A percentile compares a stretch with the other conserved stretches of the same genome.
These are phyloP conservation scores for Gulo gulo DNA, from an alignment of 2,113 vertebrate species.

Conservation along the genomic window DNA sequence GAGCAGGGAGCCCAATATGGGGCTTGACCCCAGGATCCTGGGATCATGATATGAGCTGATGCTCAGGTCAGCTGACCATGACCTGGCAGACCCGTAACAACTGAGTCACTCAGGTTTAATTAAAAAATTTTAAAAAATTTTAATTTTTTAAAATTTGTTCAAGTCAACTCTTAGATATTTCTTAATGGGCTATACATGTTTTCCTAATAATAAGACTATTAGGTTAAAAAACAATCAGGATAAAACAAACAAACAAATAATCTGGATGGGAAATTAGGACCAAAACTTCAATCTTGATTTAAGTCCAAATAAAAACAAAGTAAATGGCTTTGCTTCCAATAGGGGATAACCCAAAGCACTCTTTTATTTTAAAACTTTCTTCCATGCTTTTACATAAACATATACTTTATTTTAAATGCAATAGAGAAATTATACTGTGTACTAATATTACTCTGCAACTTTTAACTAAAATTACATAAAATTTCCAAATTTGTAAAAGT, in stretches of 20 bases:
- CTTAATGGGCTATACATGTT: not conserved
- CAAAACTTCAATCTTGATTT: conserved; percentile 3
- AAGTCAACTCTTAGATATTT: not conserved
- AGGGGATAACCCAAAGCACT: not conserved
- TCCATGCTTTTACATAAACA: not conserved
- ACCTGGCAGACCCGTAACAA: too few relatives aligned
- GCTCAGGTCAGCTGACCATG: too few relatives aligned
- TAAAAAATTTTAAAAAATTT: too few relatives aligned
- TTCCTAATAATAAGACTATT: not conserved
- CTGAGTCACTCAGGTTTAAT: too few relatives aligned
- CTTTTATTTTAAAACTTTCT: conserved; percentile 10
- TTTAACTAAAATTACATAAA: not conserved
- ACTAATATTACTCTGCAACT: not conserved
- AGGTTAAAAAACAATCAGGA: not conserved
- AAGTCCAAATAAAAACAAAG: conserved; percentile 43
- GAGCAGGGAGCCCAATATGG: too few relatives aligned
- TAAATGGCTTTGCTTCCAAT: not conserved
- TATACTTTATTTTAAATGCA: not conserved
- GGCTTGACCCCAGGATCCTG: too few relatives aligned
- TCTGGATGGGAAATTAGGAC: not conserved
- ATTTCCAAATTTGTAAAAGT: not conserved
- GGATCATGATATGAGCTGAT: too few relatives aligned
- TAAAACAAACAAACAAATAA: not conserved
- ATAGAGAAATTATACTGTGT: not conserved
- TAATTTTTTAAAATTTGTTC: not conserved